phyloP scores from a whole-genome alignment of 1,140 invertebrate species.

The silkworm (Bombyx mori) region ASM3026992v2 NC_085109.1:10763501-10764000 shows the following conservation, averaged over 20 bases:
- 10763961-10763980: no score
- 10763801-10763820: conserved; percentile 48
- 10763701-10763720: conserved; percentile 17
- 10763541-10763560: conserved; percentile 24
- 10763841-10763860: conserved; percentile 53
- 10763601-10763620: neutral
- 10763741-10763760: conserved; percentile 4
- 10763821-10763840: conserved; percentile 54
- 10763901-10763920: conserved; percentile 38
- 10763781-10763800: neutral
- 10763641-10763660: conserved; percentile 4
- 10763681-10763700: conserved; percentile 3
- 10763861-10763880: conserved; percentile 54
- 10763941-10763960: no score
- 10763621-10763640: neutral
- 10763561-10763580: conserved; percentile 17
- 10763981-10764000: no score
- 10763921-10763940: conserved; percentile 1
- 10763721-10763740: conserved; percentile 4
- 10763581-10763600: conserved; percentile 6
- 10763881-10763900: conserved; percentile 44
- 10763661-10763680: conserved; percentile 8
- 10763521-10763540: neutral
- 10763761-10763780: conserved; percentile 1
- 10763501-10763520: no score